These are phyloP conservation scores for Triplophysa rosa DNA, from an alignment of 2,113 vertebrate genomes.

Conservation along the genomic window DNA sequence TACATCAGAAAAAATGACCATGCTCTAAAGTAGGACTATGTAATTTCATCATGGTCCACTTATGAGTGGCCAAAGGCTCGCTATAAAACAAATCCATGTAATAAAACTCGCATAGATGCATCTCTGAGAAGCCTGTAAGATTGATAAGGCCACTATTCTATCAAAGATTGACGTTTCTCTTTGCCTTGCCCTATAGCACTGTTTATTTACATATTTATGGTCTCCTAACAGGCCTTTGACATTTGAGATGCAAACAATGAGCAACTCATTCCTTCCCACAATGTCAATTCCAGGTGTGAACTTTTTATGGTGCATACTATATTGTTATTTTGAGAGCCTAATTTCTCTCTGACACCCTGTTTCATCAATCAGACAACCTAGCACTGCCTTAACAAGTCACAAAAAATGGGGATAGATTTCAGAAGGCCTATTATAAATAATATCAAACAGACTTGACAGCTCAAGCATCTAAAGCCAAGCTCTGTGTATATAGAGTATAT, in stretches of 20 bases:
- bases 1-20: neutral
- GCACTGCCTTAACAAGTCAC: too few species aligned
- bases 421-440: neutral
- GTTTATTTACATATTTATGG: slow-evolving; percentile 57
- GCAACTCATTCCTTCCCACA: neutral
- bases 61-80: slow-evolving; percentile 57
- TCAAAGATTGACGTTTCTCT: neutral
- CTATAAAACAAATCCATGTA: slow-evolving; percentile 51
- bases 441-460: neutral
- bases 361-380: neutral
- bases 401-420: neutral
- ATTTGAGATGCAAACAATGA: slow-evolving; percentile 54
- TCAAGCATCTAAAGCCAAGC: neutral
- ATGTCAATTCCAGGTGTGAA: neutral
- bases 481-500: neutral
- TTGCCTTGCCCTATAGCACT: neutral
- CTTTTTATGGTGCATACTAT: neutral
- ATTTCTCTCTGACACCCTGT: neutral
- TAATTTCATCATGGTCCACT: slow-evolving; percentile 63
- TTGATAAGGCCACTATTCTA: slow-evolving; percentile 53
- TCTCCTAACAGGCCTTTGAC: slow-evolving; percentile 67
- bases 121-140: slow-evolving; percentile 58
- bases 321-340: neutral
- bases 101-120: slow-evolving; percentile 57
- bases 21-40: neutral